Conservation (phyloP, 2,888 invertebrate species). For the Ceriagrion tenellum region DNA sequence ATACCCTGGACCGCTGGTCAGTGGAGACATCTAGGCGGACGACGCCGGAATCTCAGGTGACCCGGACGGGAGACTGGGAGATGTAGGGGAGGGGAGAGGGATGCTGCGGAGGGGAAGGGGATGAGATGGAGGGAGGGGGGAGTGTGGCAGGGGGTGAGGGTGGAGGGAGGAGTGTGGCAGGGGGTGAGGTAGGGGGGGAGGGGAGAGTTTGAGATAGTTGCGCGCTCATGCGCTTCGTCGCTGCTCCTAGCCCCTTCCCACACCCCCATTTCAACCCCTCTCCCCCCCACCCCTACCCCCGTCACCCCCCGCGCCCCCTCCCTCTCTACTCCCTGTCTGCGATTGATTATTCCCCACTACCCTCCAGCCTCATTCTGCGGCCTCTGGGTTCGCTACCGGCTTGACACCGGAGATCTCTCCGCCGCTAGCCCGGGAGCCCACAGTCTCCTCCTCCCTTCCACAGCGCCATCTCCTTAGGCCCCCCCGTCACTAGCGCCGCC, state of each 20-base stretch:
- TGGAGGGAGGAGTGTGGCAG: neutral
- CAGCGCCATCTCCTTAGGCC: neutral
- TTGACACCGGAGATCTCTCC: slow-evolving; percentile 12
- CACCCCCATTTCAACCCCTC: neutral
- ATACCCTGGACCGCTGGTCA: slow-evolving; percentile 7
- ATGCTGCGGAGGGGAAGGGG: neutral
- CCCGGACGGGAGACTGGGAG: neutral
- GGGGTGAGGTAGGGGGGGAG: neutral
- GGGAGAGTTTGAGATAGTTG: neutral
- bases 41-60: slow-evolving; percentile 22
- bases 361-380: neutral
- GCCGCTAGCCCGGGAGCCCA: neutral
- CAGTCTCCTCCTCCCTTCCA: neutral
- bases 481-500: neutral
- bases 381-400: slow-evolving; percentile 36
- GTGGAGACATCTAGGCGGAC: slow-evolving; percentile 36
- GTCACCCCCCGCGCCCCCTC: neutral
- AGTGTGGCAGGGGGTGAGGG: neutral
- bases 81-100: neutral
- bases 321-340: neutral
- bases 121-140: neutral
- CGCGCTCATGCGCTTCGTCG: neutral
- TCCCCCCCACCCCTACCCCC: neutral
- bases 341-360: slow-evolving; percentile 20
- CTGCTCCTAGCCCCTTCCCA: neutral